phyloP scores from a whole-genome alignment of 1,140 invertebrate genomes.

The Bombus turneri region DNA sequence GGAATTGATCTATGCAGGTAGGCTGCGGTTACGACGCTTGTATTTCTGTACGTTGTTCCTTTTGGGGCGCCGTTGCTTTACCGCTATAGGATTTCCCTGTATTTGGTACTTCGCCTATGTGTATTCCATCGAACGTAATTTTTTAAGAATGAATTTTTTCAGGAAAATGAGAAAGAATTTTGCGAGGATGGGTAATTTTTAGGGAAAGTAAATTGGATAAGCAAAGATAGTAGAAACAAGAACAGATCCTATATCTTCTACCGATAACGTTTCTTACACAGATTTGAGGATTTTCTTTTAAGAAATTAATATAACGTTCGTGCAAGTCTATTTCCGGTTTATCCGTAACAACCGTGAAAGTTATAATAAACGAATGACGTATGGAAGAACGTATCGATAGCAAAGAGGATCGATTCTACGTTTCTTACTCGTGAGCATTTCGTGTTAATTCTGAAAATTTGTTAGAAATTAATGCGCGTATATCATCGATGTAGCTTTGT shows the following conservation, averaged over 20 bases:
- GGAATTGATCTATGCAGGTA: slow-evolving; percentile 2
- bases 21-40: neutral
- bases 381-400: too few relatives aligned
- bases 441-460: neutral
- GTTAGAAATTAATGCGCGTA: neutral
- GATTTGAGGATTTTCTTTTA: neutral
- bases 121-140: neutral
- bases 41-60: neutral
- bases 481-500: neutral
- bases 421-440: too few relatives aligned
- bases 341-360: too few relatives aligned
- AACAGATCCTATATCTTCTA: neutral
- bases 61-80: neutral
- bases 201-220: too few relatives aligned
- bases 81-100: neutral
- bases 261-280: neutral
- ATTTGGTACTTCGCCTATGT: neutral
- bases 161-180: too few relatives aligned
- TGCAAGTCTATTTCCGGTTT: too few relatives aligned
- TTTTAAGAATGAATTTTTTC: neutral
- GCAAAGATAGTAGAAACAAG: too few relatives aligned
- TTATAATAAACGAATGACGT: too few relatives aligned
- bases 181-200: too few relatives aligned
- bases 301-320: neutral
- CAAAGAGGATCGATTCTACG: too few relatives aligned